Base-by-base conservation (phyloP, 2,888 invertebrate species). In the Hartigia nigra region DNA sequence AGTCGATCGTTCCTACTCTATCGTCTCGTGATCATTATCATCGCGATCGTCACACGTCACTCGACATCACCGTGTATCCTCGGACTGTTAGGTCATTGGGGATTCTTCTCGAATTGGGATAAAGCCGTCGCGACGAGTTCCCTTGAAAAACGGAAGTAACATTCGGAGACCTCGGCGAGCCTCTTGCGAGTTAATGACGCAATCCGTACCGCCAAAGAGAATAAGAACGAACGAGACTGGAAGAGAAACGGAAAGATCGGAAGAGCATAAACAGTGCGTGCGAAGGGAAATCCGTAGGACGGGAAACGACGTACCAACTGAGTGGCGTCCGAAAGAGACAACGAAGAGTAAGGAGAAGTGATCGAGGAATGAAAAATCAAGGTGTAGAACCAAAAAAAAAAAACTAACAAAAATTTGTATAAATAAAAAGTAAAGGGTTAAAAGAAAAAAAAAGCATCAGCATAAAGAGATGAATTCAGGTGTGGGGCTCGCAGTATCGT, bases 401-500 rank as follows among this genome's bases (percentile, higher is more conserved):
- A 75, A 35, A 36, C 12, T 31, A 37, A 78, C 74, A 39, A 77
- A 39, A 76, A 35, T 35, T 12, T 37, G 4, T 37, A 37, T 37
- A 37, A 4, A 37, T 37, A 37, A 5, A 9, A 55, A 55, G 14
- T 55, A 55, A 55, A 55, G 55, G 55, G 55, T n/a, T 39, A 5
- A 5, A 39, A 39, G 14, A 39, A 39, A 39, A 23, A 23, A 23
- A 23, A 55, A 55, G 55, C 23, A 55, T 55, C 23, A 55, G 5
- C 2, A 55, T 55, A 23, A 55, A 55, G 23, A 74, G 75, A 78
- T 79, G 55, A 76, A 77, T 81, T 84, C 84, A 86, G 87, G 86
- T 83, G 82, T 85, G 86, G 85, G 87, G 86, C 87, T 23, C 55
- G 86, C 82, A 80, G 77, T 84, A 80, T 80, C 84, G 81, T 82